Base-by-base conservation (phyloP, 1,140 invertebrate species). In the Frieseomelitta varia region DNA sequence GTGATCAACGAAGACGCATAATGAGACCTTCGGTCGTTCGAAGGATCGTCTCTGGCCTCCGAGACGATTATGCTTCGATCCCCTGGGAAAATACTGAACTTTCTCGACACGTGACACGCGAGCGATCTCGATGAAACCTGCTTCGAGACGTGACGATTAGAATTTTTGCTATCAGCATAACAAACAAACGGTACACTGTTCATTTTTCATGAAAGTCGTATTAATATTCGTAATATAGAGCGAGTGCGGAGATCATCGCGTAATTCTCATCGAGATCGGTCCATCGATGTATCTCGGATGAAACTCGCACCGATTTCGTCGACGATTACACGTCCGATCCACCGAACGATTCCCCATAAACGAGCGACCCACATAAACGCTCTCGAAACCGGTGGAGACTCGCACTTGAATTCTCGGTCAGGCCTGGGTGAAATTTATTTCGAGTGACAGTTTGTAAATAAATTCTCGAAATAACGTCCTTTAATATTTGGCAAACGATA, bases 361-460 rank as follows among this genome's bases (percentile, higher is more conserved):
- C 39, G 10, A 39, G n/a, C 55, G 79, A 81, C 79, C 58, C 51
- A 75, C 21, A 81, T 81, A 75, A 55, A 53, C 58, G 80, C 55
- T 55, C 71, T 65, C 56, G 19, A 53, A 55, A 63, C 34, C 79
- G 39, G 30, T 47, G 30, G 15, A 47, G 15, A 47, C 56, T 67
- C 51, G 8, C 27, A 47, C n/a, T 14, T 24, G 61, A 55, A 27
- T 27, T 61, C 71, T 39, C 34, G 15, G 30, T 30, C 39, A 47
- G 39, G 8, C 34, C 4, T 39, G 34, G 34, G 34, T 0, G 39
- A 47, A 47, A 47, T 47, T 10, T 47, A 10, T 10, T 47, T 47
- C 6, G 8, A 47, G 0, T 8, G 8, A 47, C 8, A 47, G 8
- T 47, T 47, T 10, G 39, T 6, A 47, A 4, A 6, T 6, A 3